Evolutionary conservation across 1,140 invertebrate genomes (phyloP), one percentile per base, ranked within the genome.

Genomic region (Bombus terrestris): DNA sequence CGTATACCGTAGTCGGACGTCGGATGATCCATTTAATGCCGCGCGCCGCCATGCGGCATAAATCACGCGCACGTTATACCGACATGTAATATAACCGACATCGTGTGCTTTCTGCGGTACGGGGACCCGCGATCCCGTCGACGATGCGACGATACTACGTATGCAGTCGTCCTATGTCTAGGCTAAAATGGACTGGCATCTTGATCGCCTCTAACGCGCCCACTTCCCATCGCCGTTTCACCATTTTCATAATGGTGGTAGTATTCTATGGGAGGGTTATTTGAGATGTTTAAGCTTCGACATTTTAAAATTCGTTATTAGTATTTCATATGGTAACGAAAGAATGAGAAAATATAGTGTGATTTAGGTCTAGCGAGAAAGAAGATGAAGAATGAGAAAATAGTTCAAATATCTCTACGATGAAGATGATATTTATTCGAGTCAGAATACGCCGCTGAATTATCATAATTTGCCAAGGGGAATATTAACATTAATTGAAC

Each of bases 1-100:
- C 85, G 89, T 91, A 89, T 87, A 89, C 86, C 89, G 74, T 91
- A 88, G 82, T 90, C 86, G 89, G 88, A 91, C 88, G 81, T 85
- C 72, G 90, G 90, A 91, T 91, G 90, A 91, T 91, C 90, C 90
- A 91, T 89, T 90, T 91, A 91, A 91, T 91, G 86, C 90, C 88
- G 88, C 86, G 80, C 88, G 85, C 85, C 85, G 86, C 84, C 90
- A 91, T 87, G 85, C 80, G 88, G 86, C 90, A 91, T 91, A 91
- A 91, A 91, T 91, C 91, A 91, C 86, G 86, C 72, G 86, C 82
- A 88, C 86, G 91, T 91, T 91, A 91, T 87, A 91, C 88, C 88
- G 86, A 91, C 90, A 83, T 91, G 88, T 90, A 91, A 91, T 91
- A 91, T 91, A 91, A 91, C 90, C 90, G 81, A 88, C 90, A 84